Base-by-base conservation (phyloP, 1,140 invertebrate genomes). In the Ostrea edulis region DNA sequence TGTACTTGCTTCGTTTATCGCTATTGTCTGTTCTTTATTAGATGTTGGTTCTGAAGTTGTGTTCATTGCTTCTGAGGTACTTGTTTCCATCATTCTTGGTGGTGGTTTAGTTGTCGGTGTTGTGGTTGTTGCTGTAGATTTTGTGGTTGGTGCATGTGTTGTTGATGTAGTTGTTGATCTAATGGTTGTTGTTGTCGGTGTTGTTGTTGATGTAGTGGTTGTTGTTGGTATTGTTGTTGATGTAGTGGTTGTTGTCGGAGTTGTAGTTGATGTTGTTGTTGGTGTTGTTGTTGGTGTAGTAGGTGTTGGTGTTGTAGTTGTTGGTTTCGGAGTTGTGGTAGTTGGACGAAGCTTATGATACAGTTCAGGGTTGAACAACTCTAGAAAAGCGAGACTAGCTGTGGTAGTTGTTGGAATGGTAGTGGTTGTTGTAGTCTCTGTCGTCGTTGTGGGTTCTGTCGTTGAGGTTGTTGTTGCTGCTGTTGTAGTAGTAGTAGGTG, bases 331-430 rank as follows among this genome's bases (percentile, higher is more conserved):
- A 22, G n/a, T 8, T 25, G 65, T 71, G 3, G 68, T 77, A 29
- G 68, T 77, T 77, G 68, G 68, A 11, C 68, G 22, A 77, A 77
- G 68, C 29, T 77, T 77, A 14, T 77, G 11, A 35, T 77, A 77
- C 22, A 77, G 17, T 22, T 77, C 29, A 77, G 25, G 68, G 11
- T 77, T 77, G 11, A 77, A 77, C 29, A 77, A 29, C 29, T 77
- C 68, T 44, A 77, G 14, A 35, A 29, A 77, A 29, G 68, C 68
- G 25, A 77, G 68, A 77, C 68, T 77, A 77, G 68, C 68, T 5
- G 68, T 77, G 29, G 68, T 77, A 5, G 68, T 77, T 29, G 68
- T 77, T 29, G 68, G 68, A 14, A 25, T 77, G 17, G 68, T 77
- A n/a, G 58, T 35, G 29, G 68, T 35, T 25, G 68, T 35, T 25